Base-by-base conservation (phyloP, 1,140 invertebrate genomes). In the Calosoma granatense region DNA sequence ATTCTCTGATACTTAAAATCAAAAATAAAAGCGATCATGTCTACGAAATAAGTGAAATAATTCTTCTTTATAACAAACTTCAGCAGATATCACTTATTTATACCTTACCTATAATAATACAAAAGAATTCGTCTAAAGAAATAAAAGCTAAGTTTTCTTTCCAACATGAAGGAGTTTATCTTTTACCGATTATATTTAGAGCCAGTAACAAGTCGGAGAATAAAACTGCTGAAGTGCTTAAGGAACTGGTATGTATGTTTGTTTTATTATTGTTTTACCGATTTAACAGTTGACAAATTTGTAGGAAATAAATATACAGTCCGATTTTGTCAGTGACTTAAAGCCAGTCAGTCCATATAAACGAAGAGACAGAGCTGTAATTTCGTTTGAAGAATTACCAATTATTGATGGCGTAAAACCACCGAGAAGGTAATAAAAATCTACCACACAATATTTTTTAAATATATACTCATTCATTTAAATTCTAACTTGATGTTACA, bases 201-300 rank as follows among this genome's bases (percentile, higher is more conserved):
- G 17, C 54, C 14, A n/a, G 26, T n/a, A 54, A 54, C 39, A 39
- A 55, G 21, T 41, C 17, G 41, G 36, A 21, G 22, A 41, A 55
- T 43, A 43, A 55, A 43, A 39, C 20, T 20, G 36, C 39, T 22
- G 12, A 41, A 43, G 36, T 55, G 19, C 21, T 30, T n/a, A 55
- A 55, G 17, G 41, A 47, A 47, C 3, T 47, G 41, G 41, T 47
- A 47, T 12, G 17, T n/a, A n/a, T 36, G n/a, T 36, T 36, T 36
- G n/a, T 36, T 36, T 9, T 36, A 36, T 9, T 6, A 36, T 36
- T 36, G 26, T 36, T 36, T 36, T 36, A n/a, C n/a, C n/a, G n/a
- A n/a, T n/a, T n/a, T n/a, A n/a, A n/a, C n/a, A n/a, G n/a, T n/a
- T n/a, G n/a, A n/a, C n/a, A n/a, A n/a, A n/a, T n/a, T n/a, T n/a